Evolutionary conservation across 2,113 vertebrate genomes (phyloP).

Genomic region (mouse (Mus musculus)): DNA sequence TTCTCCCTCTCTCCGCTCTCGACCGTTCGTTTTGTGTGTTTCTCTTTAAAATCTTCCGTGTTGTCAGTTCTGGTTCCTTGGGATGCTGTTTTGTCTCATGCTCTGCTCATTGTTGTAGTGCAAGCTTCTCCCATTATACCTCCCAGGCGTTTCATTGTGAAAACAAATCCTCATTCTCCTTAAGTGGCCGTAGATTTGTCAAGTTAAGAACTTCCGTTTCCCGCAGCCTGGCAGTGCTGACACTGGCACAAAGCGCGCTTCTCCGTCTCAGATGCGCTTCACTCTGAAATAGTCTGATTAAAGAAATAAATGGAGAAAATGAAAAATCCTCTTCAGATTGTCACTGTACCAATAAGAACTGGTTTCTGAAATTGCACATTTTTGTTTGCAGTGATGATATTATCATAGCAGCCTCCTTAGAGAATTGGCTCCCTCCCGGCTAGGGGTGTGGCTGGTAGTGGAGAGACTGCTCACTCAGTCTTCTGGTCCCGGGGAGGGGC

Average conservation of each 20-base stretch:
- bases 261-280: not conserved
- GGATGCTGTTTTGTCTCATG: not conserved
- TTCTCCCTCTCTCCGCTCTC: too few species aligned
- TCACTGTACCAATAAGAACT: not conserved
- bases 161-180: slow-evolving; percentile 13
- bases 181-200: not conserved
- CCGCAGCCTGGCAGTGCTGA: not conserved
- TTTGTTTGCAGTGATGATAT: not conserved
- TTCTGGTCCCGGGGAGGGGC: too few species aligned
- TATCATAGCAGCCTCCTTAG: not conserved
- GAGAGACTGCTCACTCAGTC: not conserved
- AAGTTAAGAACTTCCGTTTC: not conserved
- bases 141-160: slow-evolving; percentile 14
- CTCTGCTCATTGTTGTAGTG: not conserved
- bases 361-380: not conserved
- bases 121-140: not conserved
- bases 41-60: not conserved
- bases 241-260: not conserved
- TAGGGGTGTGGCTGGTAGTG: not conserved
- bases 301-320: not conserved
- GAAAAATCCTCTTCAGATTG: not conserved
- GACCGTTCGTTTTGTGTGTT: not conserved
- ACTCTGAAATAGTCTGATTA: not conserved
- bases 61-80: not conserved
- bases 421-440: not conserved